Base-by-base conservation (phyloP, 2,888 invertebrate genomes). In the Resseliella maxima region DNA sequence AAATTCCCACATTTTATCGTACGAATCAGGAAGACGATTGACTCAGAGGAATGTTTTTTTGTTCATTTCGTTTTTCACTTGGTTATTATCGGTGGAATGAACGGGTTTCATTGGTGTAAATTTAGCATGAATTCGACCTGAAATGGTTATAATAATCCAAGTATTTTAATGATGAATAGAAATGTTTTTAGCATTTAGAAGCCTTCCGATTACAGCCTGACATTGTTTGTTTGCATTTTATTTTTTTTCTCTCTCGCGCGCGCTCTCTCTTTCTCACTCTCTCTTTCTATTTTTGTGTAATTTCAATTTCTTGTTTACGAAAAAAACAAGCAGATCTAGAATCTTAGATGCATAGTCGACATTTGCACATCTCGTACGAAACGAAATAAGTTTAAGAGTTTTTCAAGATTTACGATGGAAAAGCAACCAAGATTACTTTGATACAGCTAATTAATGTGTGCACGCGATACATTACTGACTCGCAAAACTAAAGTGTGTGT, bases 381-480 rank as follows among this genome's bases (percentile, higher is more conserved):
- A 27, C 12, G 27, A 72, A 72, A 72, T 72, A 15, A 31, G 31
- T 31, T 72, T 35, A 72, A 72, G 72, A 72, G 72, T 72, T 31
- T n/a, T 8, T 18, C 1, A 72, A 72, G 72, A 72, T 72, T 72
- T 31, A 72, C 72, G 72, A 72, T 72, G 31, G 72, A 31, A 72
- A 27, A 72, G 72, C 72, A 72, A 72, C 72, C 72, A 31, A 72
- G 72, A 72, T 72, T 72, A 2, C 31, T n/a, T 50, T 72, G 72
- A 72, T 72, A 35, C 72, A 72, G 72, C 31, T 72, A 72, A 72
- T 72, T 72, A 72, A 72, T 72, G 72, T 72, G 72, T 72, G 72
- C 72, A 72, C 72, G 72, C 72, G 72, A 72, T 72, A 72, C 72
- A 72, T 72, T 72, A 72, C 31, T 15, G 72, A 72, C 72, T 72